Conservation (phyloP, 2,888 invertebrate genomes). For the Argyresthia goedartella region DNA sequence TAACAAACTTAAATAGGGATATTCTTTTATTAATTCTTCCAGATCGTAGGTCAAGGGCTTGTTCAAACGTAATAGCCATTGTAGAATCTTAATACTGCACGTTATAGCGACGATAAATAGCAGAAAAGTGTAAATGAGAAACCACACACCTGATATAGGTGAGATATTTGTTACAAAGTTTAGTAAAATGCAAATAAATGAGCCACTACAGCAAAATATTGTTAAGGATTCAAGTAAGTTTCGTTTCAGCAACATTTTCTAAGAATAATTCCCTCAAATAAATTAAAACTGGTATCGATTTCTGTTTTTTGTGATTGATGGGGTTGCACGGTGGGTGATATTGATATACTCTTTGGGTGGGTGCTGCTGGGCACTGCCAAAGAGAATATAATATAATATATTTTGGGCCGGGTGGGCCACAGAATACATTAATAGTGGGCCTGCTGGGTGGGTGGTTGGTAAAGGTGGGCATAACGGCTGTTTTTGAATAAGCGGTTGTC, state of each 20-base stretch:
- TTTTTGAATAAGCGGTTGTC: no score
- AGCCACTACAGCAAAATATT: slow-evolving; percentile 36
- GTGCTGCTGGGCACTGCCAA: no score
- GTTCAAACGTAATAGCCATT: slow-evolving; percentile 62
- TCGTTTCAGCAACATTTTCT: slow-evolving; percentile 43
- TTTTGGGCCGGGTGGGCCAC: no score
- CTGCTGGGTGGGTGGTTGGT: no score
- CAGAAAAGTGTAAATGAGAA: slow-evolving; percentile 43
- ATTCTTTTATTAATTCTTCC: slow-evolving; percentile 29
- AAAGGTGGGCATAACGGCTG: no score
- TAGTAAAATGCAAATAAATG: slow-evolving; percentile 36
- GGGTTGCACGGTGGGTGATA: no score
- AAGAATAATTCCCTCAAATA: not conserved
- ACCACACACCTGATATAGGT: slow-evolving; percentile 51
- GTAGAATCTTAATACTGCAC: slow-evolving; percentile 63
- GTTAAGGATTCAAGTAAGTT: slow-evolving; percentile 44
- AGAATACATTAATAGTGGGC: no score
- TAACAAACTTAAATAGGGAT: slow-evolving; percentile 33
- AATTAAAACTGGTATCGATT: not conserved
- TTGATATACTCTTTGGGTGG: no score
- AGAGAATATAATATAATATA: no score
- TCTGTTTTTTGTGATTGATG: not conserved
- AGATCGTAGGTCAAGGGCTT: slow-evolving; percentile 61
- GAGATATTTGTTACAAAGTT: slow-evolving; percentile 52
- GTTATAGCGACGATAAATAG: slow-evolving; percentile 54